A percentile compares a stretch with the other conserved stretches of the same genome.
Evolutionary conservation across 2,113 vertebrate species (phyloP).

Genomic region (Ginglymostoma cirratum): DNA sequence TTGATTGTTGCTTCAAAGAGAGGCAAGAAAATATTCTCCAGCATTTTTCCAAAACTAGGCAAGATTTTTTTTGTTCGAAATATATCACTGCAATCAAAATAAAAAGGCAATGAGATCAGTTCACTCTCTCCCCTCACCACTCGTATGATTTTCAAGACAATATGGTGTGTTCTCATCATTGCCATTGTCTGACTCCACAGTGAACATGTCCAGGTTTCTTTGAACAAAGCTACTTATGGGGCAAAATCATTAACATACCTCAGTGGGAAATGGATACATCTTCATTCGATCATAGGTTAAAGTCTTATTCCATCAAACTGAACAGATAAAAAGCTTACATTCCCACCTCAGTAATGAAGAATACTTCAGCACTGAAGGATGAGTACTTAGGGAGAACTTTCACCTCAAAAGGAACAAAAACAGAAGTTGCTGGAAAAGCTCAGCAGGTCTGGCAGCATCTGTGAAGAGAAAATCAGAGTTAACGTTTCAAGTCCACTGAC

Average conservation of each 20-base stretch:
- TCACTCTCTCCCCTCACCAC: background rate
- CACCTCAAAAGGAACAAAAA: background rate
- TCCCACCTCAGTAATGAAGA: background rate
- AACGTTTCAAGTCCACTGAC: no score
- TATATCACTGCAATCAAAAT: slow-evolving; percentile 75
- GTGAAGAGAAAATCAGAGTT: no score
- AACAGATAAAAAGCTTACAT: background rate
- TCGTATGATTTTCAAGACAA: background rate
- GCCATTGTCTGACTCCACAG: background rate
- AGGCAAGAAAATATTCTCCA: slow-evolving; percentile 92
- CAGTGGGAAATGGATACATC: background rate
- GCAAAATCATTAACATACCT: background rate
- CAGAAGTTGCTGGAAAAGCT: no score
- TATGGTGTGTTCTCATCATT: background rate
- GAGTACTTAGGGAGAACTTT: background rate
- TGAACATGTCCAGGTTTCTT: no score
- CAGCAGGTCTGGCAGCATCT: no score
- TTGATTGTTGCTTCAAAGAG: slow-evolving; percentile 90
- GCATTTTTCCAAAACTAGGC: slow-evolving; percentile 82
- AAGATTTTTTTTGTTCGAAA: slow-evolving; percentile 83
- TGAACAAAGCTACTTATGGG: background rate
- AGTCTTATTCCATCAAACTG: background rate
- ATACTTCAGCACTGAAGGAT: background rate
- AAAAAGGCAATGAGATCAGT: background rate
- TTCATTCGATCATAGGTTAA: background rate